Base-by-base conservation (phyloP, 2,113 vertebrate species). In the Phaethornis superciliosus region DNA sequence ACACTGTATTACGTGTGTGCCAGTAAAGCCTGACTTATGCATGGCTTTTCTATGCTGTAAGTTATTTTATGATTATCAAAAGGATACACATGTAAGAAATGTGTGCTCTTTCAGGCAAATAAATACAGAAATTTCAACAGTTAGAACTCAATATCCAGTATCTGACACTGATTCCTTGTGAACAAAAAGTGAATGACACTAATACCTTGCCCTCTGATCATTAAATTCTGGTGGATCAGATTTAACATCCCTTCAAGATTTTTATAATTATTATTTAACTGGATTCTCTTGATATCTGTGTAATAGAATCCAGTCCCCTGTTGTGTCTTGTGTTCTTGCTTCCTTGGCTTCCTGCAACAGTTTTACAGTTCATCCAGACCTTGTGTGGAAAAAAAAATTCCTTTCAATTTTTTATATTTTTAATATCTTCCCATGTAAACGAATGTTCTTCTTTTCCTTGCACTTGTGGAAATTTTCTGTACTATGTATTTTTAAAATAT, bases 21-120 rank as follows among this genome's bases (percentile, higher is more conserved):
- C 75, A 85, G 68, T 91, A 89, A 94, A 91, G 12, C 32, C 27
- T 91, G 47, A 69, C 30, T 91, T 76, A 46, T 10, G 44, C 15
- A 28, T 85, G 59, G 13, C 23, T 94, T 94, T 94, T 70, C 80
- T 82, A 65, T 65, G 40, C n/a, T 82, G 42, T 74, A 77, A 85
- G 89, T 91, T 85, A 68, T 24, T 84, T 84, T 44, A 80, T 52
- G 11, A 67, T 76, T 76, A 69, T 81, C 56, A 65, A 74, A 95
- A 80, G 16, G 55, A 46, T 64, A 46, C 4, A 2, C 15, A 19
- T 72, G 37, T n/a, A 47, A 88, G 65, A 89, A 87, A 81, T 42
- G 35, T 85, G 65, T 79, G 59, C 47, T 54, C 77, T 96, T 83
- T 81, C 69, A 72, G 63, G 49, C 59, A 79, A 68, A 54, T 65